phyloP scores from a whole-genome alignment of 2,113 vertebrate genomes.

The Pluvialis apricaria region DNA sequence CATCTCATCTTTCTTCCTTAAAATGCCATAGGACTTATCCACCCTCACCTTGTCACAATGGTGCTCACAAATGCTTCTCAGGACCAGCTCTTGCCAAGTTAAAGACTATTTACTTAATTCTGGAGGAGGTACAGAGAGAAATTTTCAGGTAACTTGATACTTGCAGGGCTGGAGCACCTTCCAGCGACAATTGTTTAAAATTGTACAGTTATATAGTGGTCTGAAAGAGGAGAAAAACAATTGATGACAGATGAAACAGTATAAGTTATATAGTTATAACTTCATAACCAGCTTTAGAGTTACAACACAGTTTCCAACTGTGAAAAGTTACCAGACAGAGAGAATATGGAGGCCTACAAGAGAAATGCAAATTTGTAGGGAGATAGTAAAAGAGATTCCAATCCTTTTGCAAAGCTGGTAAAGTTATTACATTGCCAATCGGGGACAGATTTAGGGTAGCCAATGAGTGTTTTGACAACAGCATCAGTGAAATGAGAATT shows the following conservation, averaged over 20 bases:
- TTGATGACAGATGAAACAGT: not conserved
- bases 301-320: not conserved
- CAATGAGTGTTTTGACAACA: not conserved
- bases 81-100: not conserved
- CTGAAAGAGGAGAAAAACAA: not conserved
- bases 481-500: not conserved
- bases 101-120: constrained; percentile 11
- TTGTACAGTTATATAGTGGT: not conserved
- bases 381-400: not conserved
- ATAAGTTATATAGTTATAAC: not conserved
- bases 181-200: not conserved
- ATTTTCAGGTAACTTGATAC: constrained; percentile 1
- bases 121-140: not conserved
- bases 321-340: not conserved
- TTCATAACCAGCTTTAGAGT: not conserved
- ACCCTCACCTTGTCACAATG: not conserved
- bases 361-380: not conserved
- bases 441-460: not conserved
- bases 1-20: not conserved
- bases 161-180: not conserved
- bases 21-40: not conserved
- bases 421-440: not conserved
- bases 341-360: not conserved
- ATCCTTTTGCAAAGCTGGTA: not conserved
- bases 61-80: not conserved